Evolutionary conservation across 1,140 invertebrate species (phyloP).

Genomic region (Triops longicaudatus): DNA sequence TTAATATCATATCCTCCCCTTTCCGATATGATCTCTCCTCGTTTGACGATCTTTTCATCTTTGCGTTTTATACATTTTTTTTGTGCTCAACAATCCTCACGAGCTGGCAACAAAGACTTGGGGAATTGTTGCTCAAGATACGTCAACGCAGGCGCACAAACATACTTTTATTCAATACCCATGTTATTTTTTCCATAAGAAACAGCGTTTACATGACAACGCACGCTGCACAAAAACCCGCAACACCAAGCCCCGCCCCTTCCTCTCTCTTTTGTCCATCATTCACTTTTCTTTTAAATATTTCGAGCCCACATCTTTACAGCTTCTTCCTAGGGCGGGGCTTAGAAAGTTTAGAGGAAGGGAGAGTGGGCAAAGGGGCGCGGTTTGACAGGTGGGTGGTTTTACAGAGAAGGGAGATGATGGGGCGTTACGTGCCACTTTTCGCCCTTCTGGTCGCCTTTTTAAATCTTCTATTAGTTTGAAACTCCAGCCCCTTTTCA

Average conservation of each 20-base stretch:
- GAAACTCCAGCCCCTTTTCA: neutral
- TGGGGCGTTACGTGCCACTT: no score
- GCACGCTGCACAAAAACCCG: neutral
- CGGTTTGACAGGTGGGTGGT: neutral
- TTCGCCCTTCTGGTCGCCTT: no score
- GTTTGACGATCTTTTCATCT: neutral
- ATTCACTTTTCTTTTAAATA: neutral
- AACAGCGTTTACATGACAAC: neutral
- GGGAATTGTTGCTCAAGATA: neutral
- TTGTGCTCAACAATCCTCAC: neutral
- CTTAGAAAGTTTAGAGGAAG: neutral
- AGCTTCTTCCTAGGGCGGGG: neutral
- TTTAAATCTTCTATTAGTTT: neutral
- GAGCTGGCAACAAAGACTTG: neutral
- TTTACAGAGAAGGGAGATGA: neutral
- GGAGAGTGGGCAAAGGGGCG: neutral
- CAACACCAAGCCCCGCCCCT: neutral
- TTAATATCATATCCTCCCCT: no score
- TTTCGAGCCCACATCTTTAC: no score
- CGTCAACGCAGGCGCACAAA: conserved; percentile 1
- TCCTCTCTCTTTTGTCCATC: neutral
- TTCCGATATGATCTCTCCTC: neutral
- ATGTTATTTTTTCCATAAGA: conserved; percentile 7
- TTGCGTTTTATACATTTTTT: neutral
- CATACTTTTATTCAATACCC: conserved; percentile 7